Evolutionary conservation across 2,888 invertebrate species (phyloP).

Genomic region (Noctua janthina): DNA sequence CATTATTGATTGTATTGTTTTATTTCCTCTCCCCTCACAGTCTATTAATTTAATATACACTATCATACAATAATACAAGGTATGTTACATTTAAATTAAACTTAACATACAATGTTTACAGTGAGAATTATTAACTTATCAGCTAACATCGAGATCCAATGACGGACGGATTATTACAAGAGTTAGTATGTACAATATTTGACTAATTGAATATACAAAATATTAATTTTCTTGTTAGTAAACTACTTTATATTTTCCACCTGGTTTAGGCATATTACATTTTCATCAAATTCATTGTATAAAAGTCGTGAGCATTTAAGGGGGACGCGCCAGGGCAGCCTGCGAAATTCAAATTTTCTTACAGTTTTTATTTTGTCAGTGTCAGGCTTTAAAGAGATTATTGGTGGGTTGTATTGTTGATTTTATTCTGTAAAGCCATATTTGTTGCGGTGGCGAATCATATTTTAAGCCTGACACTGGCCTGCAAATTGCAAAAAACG

Average conservation of each 20-base stretch:
- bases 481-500: too few species aligned
- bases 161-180: conserved; percentile 69
- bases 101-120: conserved; percentile 62
- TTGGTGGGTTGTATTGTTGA: too few species aligned
- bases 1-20: conserved; percentile 78
- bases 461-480: too few species aligned
- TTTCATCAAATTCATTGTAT: conserved; percentile 9
- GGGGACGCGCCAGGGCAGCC: too few species aligned
- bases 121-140: conserved; percentile 45
- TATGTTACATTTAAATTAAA: conserved; percentile 70
- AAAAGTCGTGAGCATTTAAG: not conserved
- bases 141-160: conserved; percentile 66
- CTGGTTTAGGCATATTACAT: conserved; percentile 4
- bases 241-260: conserved; percentile 17
- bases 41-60: conserved; percentile 77
- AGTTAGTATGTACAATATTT: conserved; percentile 70
- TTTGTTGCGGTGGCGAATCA: too few species aligned
- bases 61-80: conserved; percentile 80
- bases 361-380: too few species aligned
- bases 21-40: conserved; percentile 71
- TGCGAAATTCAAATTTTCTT: too few species aligned
- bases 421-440: too few species aligned
- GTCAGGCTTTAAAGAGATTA: too few species aligned
- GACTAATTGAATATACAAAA: conserved; percentile 65
- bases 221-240: conserved; percentile 61